phyloP scores from a whole-genome alignment of 2,113 vertebrate species.

The Anarrhichthys ocellatus region DNA sequence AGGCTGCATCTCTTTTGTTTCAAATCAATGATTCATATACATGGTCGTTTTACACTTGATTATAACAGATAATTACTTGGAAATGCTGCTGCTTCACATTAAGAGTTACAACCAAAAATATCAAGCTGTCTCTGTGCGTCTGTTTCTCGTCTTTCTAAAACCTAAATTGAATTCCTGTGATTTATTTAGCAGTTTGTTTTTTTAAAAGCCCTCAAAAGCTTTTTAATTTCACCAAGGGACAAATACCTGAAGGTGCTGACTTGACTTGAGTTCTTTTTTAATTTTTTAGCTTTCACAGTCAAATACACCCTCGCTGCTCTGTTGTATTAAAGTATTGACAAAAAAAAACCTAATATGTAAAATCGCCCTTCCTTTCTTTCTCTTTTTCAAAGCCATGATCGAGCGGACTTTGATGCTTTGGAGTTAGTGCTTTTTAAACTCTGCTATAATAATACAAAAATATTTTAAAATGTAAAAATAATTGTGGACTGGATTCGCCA shows the following conservation, averaged over 20 bases:
- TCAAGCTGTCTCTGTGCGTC: background rate
- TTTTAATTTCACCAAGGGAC: background rate
- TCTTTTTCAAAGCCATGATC: constrained; percentile 8
- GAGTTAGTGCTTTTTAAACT: constrained; percentile 13
- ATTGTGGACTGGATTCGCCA: background rate
- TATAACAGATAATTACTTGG: background rate
- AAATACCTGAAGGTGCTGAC: background rate
- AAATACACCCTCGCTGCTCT: background rate
- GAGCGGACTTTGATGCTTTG: background rate
- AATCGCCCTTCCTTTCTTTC: background rate
- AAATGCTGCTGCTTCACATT: background rate
- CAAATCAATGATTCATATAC: background rate
- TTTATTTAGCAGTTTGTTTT: background rate
- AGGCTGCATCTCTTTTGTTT: background rate
- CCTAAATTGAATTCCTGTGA: background rate
- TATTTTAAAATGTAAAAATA: background rate
- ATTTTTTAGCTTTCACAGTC: background rate
- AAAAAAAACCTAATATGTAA: background rate
- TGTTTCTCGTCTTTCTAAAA: background rate
- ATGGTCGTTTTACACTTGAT: background rate
- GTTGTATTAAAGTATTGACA: background rate
- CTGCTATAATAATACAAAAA: background rate
- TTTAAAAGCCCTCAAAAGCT: background rate
- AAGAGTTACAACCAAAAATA: background rate
- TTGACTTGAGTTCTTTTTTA: background rate